Evolutionary conservation across 2,888 invertebrate species (phyloP).

Genomic region (Alloscopus bannaensis): DNA sequence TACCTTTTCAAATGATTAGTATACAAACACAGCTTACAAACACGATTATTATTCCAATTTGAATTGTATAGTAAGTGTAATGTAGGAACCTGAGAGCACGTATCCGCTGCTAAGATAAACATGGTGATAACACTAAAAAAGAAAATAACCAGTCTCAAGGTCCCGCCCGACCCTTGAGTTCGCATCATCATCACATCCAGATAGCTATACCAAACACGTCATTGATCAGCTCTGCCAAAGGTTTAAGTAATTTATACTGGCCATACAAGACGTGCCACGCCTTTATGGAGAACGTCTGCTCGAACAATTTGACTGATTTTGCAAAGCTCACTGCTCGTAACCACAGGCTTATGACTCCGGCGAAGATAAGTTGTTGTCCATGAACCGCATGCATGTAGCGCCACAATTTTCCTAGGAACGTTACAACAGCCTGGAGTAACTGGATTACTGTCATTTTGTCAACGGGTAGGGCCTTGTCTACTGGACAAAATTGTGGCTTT

Average conservation of each 20-base stretch:
- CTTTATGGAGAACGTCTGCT: not conserved
- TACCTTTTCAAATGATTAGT: not conserved
- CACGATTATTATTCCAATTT: no score
- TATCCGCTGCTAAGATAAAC: constrained; percentile 23
- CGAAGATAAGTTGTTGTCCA: constrained; percentile 12
- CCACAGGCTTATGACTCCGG: constrained; percentile 5
- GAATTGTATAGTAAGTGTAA: not conserved
- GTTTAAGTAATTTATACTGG: constrained; percentile 14
- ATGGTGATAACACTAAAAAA: constrained; percentile 12
- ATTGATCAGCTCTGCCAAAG: not conserved
- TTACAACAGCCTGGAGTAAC: not conserved
- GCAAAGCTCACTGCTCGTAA: constrained; percentile 3
- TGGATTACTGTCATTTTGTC: not conserved
- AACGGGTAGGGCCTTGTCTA: not conserved
- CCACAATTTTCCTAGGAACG: not conserved
- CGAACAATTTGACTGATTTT: not conserved
- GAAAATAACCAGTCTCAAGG: constrained; percentile 10
- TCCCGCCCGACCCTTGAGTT: not conserved
- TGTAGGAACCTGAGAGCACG: constrained; percentile 9
- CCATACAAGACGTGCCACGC: not conserved
- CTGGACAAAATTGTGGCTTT: not conserved
- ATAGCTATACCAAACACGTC: constrained; percentile 7
- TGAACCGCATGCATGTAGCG: constrained; percentile 1
- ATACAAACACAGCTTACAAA: not conserved
- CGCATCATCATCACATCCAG: not conserved